A percentile compares a stretch with the other conserved stretches of the same genome.
These are phyloP conservation scores for Troides oblongomaculatus DNA, from an alignment of 2,888 invertebrate genomes.

Conservation along the genomic window DNA sequence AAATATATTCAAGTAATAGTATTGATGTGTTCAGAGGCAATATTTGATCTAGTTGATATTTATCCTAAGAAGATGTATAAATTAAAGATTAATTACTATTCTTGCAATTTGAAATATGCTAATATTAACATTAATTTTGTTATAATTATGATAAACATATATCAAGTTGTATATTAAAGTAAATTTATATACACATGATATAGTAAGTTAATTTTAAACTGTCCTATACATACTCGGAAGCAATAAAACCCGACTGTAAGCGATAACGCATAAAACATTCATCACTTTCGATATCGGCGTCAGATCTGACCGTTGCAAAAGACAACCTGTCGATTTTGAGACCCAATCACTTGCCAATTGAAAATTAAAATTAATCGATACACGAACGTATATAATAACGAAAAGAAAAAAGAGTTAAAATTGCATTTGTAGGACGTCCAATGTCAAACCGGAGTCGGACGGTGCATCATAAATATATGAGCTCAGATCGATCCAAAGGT, in stretches of 20 bases:
- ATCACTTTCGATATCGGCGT: constrained; percentile 19
- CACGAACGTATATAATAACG: constrained; percentile 7
- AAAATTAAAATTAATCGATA: constrained; percentile 17
- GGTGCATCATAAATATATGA: constrained; percentile 15
- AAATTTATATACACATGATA: neutral
- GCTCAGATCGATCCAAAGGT: constrained; percentile 1
- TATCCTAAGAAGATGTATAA: neutral
- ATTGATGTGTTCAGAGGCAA: no score
- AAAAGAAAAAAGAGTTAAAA: constrained; percentile 1
- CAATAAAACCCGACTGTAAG: constrained; percentile 10
- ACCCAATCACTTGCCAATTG: constrained; percentile 4
- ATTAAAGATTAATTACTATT: neutral
- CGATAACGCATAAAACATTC: constrained; percentile 19
- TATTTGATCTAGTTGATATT: no score
- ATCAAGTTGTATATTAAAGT: neutral
- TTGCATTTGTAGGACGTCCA: constrained; percentile 20
- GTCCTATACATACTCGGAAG: constrained; percentile 4
- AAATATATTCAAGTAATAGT: no score
- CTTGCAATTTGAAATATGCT: no score
- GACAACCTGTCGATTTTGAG: constrained; percentile 13
- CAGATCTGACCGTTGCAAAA: constrained; percentile 2
- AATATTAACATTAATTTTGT: no score
- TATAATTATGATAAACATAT: no score
- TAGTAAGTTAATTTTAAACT: neutral
- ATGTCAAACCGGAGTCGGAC: constrained; percentile 21